Conservation (phyloP, 2,888 invertebrate species). For the Drosophila barbarae region DNA sequence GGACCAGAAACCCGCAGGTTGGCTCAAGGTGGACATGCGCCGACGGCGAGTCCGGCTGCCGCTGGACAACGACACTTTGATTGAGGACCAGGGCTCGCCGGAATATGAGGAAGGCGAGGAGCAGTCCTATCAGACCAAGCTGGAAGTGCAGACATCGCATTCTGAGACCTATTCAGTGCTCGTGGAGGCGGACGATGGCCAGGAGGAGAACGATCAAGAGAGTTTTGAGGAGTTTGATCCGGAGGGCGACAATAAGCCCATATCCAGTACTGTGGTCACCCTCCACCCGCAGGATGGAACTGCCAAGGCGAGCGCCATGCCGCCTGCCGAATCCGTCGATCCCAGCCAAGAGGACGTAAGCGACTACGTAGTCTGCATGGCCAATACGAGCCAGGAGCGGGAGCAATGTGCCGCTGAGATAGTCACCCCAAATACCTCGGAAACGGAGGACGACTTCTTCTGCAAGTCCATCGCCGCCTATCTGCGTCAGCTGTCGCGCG, state of each 20-base stretch:
- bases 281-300: constrained; percentile 29
- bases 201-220: constrained; percentile 39
- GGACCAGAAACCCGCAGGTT: constrained; percentile 57
- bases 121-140: constrained; percentile 56
- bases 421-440: constrained; percentile 24
- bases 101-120: constrained; percentile 60
- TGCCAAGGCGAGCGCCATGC: constrained; percentile 20
- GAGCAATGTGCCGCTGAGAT: constrained; percentile 3
- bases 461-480: constrained; percentile 77
- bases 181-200: constrained; percentile 61
- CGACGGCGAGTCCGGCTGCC: constrained; percentile 34
- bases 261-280: constrained; percentile 48
- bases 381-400: constrained; percentile 40
- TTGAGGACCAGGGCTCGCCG: constrained; percentile 47
- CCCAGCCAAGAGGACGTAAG: constrained; percentile 43
- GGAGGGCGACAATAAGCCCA: constrained; percentile 48
- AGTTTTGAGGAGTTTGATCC: constrained; percentile 54
- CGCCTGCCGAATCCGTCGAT: constrained; percentile 22
- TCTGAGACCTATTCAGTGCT: constrained; percentile 64
- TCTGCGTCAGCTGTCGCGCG: constrained; percentile 74
- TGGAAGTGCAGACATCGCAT: constrained; percentile 58
- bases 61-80: constrained; percentile 26
- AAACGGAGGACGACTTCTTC: constrained; percentile 77
- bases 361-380: constrained; percentile 58
- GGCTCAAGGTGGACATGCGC: constrained; percentile 53